Conservation (phyloP, 2,113 vertebrate species). For the Oncorhynchus nerka region DNA sequence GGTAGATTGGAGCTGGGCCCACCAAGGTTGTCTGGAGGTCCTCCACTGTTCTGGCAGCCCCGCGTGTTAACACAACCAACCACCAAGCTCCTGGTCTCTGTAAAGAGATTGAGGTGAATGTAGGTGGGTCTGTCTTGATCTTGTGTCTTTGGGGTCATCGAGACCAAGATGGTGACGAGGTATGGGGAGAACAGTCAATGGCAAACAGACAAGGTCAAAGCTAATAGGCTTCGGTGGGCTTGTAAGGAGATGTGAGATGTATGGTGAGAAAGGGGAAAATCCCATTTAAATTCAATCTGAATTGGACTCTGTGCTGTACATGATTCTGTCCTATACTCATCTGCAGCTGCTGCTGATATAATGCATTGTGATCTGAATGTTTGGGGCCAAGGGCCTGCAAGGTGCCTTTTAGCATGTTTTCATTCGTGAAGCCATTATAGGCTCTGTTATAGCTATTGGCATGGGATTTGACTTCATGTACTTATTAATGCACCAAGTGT, state of each 20-base stretch:
- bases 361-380: constrained; percentile 21
- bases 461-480: too few species aligned
- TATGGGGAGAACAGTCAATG: constrained; percentile 8
- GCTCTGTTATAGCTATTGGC: too few species aligned
- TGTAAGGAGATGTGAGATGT: constrained; percentile 42
- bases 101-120: constrained; percentile 13
- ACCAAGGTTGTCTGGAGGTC: constrained; percentile 77
- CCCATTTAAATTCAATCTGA: constrained; percentile 56
- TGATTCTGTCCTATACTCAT: constrained; percentile 32
- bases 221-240: constrained; percentile 37
- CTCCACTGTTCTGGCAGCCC: constrained; percentile 46
- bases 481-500: too few species aligned
- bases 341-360: constrained; percentile 12
- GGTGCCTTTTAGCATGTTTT: constrained; percentile 33
- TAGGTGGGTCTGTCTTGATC: constrained; percentile 48
- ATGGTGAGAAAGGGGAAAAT: constrained; percentile 55
- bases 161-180: constrained; percentile 31
- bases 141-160: constrained; percentile 48
- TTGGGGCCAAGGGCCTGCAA: constrained; percentile 20
- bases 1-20: constrained; percentile 66
- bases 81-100: constrained; percentile 35
- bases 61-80: constrained; percentile 31
- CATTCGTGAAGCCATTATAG: background rate
- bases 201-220: background rate
- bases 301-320: constrained; percentile 30